phyloP scores from a whole-genome alignment of 1,140 invertebrate genomes.

The Schlechtendalia chinensis region DNA sequence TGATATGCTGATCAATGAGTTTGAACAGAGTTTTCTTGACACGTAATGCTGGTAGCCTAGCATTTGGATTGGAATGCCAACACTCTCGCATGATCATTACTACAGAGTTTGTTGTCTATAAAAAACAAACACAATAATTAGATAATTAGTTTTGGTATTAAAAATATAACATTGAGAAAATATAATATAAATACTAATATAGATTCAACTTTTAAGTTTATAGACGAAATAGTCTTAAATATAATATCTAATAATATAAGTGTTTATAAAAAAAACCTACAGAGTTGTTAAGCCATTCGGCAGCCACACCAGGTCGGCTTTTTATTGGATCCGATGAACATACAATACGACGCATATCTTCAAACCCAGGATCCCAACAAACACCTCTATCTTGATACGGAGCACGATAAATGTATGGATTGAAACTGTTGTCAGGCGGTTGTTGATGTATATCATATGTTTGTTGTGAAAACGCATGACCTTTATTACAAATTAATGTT shows the following conservation, averaged over 20 bases:
- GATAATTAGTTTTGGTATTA: no score
- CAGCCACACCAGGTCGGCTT: slow-evolving; percentile 75
- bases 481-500: slow-evolving; percentile 58
- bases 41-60: slow-evolving; percentile 80
- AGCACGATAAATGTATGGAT: slow-evolving; percentile 56
- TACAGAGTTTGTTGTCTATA: slow-evolving; percentile 44
- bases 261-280: slow-evolving; percentile 59
- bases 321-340: slow-evolving; percentile 67
- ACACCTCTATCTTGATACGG: slow-evolving; percentile 81
- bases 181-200: no score
- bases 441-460: no score
- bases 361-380: slow-evolving; percentile 85
- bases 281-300: slow-evolving; percentile 75
- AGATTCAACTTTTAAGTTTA: no score
- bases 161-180: no score
- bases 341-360: slow-evolving; percentile 93
- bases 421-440: not conserved
- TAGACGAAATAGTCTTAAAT: no score
- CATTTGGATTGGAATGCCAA: slow-evolving; percentile 89
- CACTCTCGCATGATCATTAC: slow-evolving; percentile 84
- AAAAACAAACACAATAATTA: not conserved
- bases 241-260: not conserved
- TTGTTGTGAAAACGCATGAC: slow-evolving; percentile 68
- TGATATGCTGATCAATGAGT: slow-evolving; percentile 56
- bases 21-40: slow-evolving; percentile 90